Evolutionary conservation across 2,113 vertebrate genomes (phyloP).

Genomic region (Lethenteron camtschaticum): DNA sequence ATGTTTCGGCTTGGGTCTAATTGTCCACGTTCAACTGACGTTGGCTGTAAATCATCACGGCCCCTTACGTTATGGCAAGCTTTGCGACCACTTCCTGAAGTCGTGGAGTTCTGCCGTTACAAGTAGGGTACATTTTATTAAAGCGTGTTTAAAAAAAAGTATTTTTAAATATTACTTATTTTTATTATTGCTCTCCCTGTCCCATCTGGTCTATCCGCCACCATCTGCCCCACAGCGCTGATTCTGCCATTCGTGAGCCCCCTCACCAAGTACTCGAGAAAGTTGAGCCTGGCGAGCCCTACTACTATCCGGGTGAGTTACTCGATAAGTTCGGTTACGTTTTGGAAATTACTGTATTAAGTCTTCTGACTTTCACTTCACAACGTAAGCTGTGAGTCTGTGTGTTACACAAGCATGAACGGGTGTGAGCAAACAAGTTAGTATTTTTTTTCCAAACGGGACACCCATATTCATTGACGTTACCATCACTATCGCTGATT

Average conservation of each 20-base stretch:
- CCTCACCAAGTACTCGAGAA: slow-evolving; percentile 26
- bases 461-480: no score
- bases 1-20: no score
- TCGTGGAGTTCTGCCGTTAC: background rate
- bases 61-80: background rate
- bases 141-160: background rate
- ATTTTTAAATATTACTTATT: background rate
- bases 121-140: background rate
- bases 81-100: background rate
- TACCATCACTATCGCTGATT: no score
- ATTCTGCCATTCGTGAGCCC: slow-evolving; percentile 34
- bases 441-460: no score
- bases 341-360: no score
- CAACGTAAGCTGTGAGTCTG: no score
- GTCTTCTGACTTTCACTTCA: no score
- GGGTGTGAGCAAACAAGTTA: no score
- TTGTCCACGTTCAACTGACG: no score
- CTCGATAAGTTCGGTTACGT: no score
- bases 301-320: slow-evolving; percentile 47
- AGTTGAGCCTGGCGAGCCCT: slow-evolving; percentile 33
- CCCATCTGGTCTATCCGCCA: slow-evolving; percentile 2
- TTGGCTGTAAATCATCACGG: background rate
- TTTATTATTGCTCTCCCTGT: background rate
- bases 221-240: slow-evolving; percentile 17
- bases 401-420: no score